A percentile compares a stretch with the other conserved stretches of the same genome.
Evolutionary conservation across 2,797 vertebrate genomes (phyloP).

Genomic region (Coreius guichenoti): DNA sequence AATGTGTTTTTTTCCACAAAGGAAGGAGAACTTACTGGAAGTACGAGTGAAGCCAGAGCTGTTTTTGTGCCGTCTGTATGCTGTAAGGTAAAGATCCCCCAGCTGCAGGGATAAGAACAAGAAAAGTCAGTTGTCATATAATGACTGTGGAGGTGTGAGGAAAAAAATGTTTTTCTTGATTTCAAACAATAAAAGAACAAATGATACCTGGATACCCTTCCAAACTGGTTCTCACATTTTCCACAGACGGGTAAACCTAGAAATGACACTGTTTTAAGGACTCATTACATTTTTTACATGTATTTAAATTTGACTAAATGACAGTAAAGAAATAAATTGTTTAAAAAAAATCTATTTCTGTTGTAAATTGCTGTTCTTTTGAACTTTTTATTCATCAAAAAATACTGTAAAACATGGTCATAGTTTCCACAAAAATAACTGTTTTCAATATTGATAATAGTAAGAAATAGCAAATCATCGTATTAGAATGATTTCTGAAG

Average conservation of each 20-base stretch:
- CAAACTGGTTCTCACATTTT: conserved; percentile 93
- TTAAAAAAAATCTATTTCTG: background rate
- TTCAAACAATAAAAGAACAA: background rate
- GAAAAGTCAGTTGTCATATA: background rate
- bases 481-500: background rate
- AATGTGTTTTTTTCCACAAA: background rate
- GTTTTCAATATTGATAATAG: background rate
- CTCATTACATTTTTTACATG: background rate
- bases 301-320: background rate
- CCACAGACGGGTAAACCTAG: conserved; percentile 94
- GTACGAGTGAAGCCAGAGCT: conserved; percentile 93
- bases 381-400: background rate
- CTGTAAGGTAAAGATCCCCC: conserved; percentile 97
- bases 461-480: too few species aligned
- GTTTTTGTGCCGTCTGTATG: conserved; percentile 95
- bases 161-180: background rate
- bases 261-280: conserved; percentile 27
- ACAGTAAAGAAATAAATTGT: background rate
- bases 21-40: conserved; percentile 87
- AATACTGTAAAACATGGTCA: background rate
- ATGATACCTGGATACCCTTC: conserved; percentile 94
- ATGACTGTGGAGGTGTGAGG: background rate
- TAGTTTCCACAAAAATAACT: background rate
- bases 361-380: background rate
- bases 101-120: conserved; percentile 75